Base-by-base conservation (phyloP, 2,113 vertebrate genomes). In the Rhabdornis inornatus region DNA sequence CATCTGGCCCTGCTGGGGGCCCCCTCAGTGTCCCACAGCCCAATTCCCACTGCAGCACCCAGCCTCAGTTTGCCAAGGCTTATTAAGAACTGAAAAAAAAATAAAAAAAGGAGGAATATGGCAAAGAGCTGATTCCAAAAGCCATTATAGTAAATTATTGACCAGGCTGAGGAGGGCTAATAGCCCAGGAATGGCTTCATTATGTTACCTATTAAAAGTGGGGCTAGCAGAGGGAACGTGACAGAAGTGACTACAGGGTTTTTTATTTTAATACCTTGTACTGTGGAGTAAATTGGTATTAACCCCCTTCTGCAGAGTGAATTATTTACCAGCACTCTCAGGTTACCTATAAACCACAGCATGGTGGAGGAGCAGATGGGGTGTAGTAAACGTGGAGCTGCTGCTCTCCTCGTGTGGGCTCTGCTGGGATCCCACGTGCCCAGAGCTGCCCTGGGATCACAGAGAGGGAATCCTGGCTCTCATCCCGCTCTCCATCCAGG, bases 131-230 rank as follows among this genome's bases (percentile, higher is more conserved):
- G 88, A 77, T 93, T 93, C 69, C 86, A 53, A 78, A 71, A 93
- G 77, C 92, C 88, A 91, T 95, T 95, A 66, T 49, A 19, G 96
- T 96, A 91, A 97, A 96, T 96, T 91, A 96, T 97, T 95, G 96
- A 94, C 95, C 80, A 91, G 69, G 77, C 88, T 88, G 87, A 94
- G 93, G 92, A 94, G 95, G 96, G 94, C 92, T 91, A 91, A 95
- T 93, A 95, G 94, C 87, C 92, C 81, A 71, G 84, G 76, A 92
- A 96, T 83, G 89, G 92, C 95, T 96, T 90, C 97, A 95, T 95
- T 97, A 93, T 90, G 95, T 97, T 94, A 97, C 95, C 96, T 97
- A 97, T 97, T 97, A 97, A 97, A 94, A 95, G 81, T 72, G 68
- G 82, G 95, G 87, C 94, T 96, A 93, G 80, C 79, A 80, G 60